Evolutionary conservation across 2,888 invertebrate species (phyloP).

Genomic region (Laothoe populi): DNA sequence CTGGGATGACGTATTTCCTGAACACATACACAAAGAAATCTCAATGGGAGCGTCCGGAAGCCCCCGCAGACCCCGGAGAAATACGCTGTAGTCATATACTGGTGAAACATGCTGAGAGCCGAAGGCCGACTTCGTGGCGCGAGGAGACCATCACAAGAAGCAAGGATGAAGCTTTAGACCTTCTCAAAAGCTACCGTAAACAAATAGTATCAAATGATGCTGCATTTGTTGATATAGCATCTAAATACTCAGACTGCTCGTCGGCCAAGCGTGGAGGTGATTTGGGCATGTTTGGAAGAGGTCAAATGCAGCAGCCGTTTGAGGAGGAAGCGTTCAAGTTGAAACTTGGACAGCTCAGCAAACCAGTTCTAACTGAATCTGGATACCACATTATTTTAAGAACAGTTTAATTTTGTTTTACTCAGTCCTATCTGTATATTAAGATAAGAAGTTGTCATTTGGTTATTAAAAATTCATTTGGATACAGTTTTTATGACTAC

Average conservation of each 20-base stretch:
- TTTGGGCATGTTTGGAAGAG: slow-evolving; percentile 94
- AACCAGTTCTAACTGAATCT: slow-evolving; percentile 96
- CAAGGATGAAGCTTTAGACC: slow-evolving; percentile 95
- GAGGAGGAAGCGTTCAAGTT: slow-evolving; percentile 98
- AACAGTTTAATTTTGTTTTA: slow-evolving; percentile 87
- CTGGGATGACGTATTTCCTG: slow-evolving; percentile 96
- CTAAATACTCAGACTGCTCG: slow-evolving; percentile 98
- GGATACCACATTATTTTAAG: slow-evolving; percentile 98
- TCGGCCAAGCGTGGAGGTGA: slow-evolving; percentile 98
- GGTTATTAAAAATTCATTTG: neutral
- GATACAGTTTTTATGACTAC: too few species aligned
- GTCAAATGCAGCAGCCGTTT: slow-evolving; percentile 99
- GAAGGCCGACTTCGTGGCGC: slow-evolving; percentile 98
- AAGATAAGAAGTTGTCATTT: neutral
- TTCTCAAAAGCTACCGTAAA: slow-evolving; percentile 92
- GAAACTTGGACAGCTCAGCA: slow-evolving; percentile 96
- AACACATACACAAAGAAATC: slow-evolving; percentile 98
- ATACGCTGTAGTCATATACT: slow-evolving; percentile 97
- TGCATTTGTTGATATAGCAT: slow-evolving; percentile 94
- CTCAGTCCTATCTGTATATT: neutral
- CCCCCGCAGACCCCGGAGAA: slow-evolving; percentile 89
- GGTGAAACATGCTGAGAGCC: slow-evolving; percentile 96
- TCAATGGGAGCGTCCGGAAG: slow-evolving; percentile 98
- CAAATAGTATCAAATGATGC: slow-evolving; percentile 92
- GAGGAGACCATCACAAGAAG: slow-evolving; percentile 95